These are phyloP conservation scores for Crepidodera aurea DNA, from an alignment of 2,888 invertebrate species.

Conservation along the genomic window DNA sequence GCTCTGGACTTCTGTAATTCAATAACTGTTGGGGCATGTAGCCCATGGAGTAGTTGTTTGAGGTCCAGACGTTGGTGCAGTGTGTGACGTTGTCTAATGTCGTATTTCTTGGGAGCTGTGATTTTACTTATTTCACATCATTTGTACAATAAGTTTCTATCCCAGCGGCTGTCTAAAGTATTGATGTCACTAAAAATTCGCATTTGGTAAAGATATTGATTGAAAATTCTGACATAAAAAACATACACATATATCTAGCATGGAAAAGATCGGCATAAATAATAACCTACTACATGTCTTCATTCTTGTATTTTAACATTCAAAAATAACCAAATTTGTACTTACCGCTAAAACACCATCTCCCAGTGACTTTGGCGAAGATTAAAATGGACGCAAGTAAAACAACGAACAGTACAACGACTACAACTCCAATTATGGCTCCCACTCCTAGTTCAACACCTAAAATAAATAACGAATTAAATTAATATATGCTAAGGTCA, in stretches of 20 bases:
- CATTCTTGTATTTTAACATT: conserved; percentile 16
- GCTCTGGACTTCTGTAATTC: no score
- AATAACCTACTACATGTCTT: no score
- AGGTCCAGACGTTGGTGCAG: no score
- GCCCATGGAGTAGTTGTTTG: no score
- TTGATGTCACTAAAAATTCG: background rate
- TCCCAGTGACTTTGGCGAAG: conserved; percentile 80
- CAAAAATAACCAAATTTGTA: conserved; percentile 49
- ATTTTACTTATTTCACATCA: no score
- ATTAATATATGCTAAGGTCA: no score
- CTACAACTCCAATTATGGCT: conserved; percentile 79
- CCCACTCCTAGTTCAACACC: conserved; percentile 77
- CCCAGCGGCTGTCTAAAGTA: no score
- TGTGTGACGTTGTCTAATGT: no score
- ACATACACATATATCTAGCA: conserved; percentile 20
- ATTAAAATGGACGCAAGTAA: conserved; percentile 71
- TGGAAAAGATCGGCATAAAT: conserved; percentile 12
- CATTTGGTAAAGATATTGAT: conserved; percentile 1
- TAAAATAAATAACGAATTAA: no score
- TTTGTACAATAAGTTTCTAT: no score
- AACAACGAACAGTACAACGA: conserved; percentile 73
- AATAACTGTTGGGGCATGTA: no score
- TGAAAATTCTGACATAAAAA: background rate
- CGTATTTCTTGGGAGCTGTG: no score
- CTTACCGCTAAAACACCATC: conserved; percentile 91